Evolutionary conservation across 2,888 invertebrate genomes (phyloP).

Genomic region (Brachylomia viminalis): DNA sequence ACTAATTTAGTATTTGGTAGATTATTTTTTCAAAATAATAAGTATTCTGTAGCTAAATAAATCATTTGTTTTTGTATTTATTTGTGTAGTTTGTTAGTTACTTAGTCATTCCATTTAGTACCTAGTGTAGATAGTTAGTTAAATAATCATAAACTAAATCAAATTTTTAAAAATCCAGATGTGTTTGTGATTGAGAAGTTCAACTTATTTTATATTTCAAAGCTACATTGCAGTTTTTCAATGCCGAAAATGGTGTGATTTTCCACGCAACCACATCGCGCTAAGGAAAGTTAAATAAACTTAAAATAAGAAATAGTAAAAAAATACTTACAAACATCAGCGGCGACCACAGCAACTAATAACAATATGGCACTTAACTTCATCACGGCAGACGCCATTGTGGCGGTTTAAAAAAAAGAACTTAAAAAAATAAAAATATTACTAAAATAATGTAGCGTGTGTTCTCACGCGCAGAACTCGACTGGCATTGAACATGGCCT

Average conservation of each 20-base stretch:
- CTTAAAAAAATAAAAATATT: constrained; percentile 65
- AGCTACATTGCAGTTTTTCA: neutral
- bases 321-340: constrained; percentile 84
- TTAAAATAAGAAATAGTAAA: constrained; percentile 13
- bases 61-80: neutral
- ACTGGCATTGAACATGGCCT: constrained; percentile 87
- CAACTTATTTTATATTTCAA: neutral
- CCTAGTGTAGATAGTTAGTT: neutral
- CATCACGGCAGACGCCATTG: constrained; percentile 86
- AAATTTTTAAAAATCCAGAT: neutral
- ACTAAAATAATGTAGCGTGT: constrained; percentile 72
- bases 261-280: neutral
- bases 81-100: neutral
- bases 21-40: neutral
- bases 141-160: too few relatives aligned
- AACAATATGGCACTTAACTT: constrained; percentile 87
- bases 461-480: constrained; percentile 74
- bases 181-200: neutral
- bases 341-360: constrained; percentile 80
- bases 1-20: neutral
- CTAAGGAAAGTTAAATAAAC: neutral
- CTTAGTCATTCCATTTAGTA: neutral
- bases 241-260: constrained; percentile 10
- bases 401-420: constrained; percentile 72
- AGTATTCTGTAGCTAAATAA: too few relatives aligned